These are phyloP conservation scores for Tigriopus californicus DNA, from an alignment of 2,888 invertebrate genomes.

Conservation along the genomic window DNA sequence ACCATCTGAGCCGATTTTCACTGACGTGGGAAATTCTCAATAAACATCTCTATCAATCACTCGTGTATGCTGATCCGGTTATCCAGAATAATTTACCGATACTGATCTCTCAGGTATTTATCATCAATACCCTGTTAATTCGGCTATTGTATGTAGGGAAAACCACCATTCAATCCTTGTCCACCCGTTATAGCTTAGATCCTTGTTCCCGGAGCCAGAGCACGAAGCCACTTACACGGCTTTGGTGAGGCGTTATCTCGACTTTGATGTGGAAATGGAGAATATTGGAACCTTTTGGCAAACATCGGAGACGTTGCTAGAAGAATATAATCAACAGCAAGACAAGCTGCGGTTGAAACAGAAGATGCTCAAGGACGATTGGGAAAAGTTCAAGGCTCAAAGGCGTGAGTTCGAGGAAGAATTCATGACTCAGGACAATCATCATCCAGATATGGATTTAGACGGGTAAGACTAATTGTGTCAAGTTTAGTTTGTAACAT, in stretches of 20 bases:
- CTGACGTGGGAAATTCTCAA: conserved; percentile 47
- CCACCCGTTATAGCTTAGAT: background rate
- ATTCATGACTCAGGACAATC: no score
- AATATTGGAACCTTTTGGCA: conserved; percentile 36
- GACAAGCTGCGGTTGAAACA: conserved; percentile 30
- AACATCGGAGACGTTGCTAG: conserved; percentile 36
- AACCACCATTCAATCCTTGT: background rate
- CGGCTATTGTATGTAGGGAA: background rate
- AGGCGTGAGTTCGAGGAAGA: conserved; percentile 22
- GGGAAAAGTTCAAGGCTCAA: conserved; percentile 31
- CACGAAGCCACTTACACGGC: conserved; percentile 26
- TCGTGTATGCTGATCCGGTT: conserved; percentile 35
- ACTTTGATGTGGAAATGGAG: conserved; percentile 40
- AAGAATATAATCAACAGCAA: conserved; percentile 33
- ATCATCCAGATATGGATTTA: no score
- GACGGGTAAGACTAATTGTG: no score
- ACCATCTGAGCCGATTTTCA: conserved; percentile 40
- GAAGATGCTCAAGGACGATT: conserved; percentile 31
- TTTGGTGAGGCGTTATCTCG: conserved; percentile 34
- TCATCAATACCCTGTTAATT: conserved; percentile 23
- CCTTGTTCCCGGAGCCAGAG: conserved; percentile 18
- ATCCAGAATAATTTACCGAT: conserved; percentile 37
- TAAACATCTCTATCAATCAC: conserved; percentile 42
- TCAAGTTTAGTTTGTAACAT: no score
- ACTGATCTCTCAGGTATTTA: conserved; percentile 33